These are phyloP conservation scores for Eupithecia vulgata DNA, from an alignment of 2,888 invertebrate species.

Conservation along the genomic window DNA sequence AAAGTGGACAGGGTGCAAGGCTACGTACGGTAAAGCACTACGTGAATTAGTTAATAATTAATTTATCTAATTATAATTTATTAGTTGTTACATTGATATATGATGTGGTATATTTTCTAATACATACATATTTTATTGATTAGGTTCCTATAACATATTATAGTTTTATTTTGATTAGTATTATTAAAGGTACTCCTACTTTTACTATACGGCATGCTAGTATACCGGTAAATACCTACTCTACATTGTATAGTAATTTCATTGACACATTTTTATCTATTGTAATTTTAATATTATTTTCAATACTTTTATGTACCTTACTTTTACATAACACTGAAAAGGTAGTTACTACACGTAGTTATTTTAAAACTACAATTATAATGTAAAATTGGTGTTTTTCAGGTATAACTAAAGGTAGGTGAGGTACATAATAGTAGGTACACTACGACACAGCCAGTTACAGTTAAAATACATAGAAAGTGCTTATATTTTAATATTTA, in stretches of 20 bases:
- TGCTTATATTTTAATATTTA: conserved; percentile 23
- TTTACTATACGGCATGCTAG: conserved; percentile 3
- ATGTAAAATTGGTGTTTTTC: conserved; percentile 20
- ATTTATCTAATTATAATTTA: conserved; percentile 39
- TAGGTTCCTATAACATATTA: background rate
- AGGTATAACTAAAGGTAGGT: conserved; percentile 12
- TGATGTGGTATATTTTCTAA: conserved; percentile 14
- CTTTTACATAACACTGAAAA: conserved; percentile 10
- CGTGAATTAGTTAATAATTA: conserved; percentile 51
- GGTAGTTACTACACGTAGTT: conserved; percentile 20
- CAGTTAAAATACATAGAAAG: conserved; percentile 25
- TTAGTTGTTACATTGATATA: conserved; percentile 46
- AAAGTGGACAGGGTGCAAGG: conserved; percentile 58
- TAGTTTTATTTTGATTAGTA: conserved; percentile 7
- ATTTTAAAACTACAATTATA: conserved; percentile 13
- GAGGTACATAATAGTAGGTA: conserved; percentile 14
- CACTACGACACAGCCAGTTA: conserved; percentile 39
- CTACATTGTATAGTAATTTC: conserved; percentile 18
- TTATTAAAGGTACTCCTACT: background rate
- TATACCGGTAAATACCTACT: conserved; percentile 21
- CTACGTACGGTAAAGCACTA: conserved; percentile 68
- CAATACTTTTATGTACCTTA: conserved; percentile 16
- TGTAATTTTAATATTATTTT: conserved; percentile 3
- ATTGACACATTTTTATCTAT: conserved; percentile 19
- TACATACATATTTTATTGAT: background rate